A percentile compares a stretch with the other conserved stretches of the same genome.
Evolutionary conservation across 30 jellyfish, hydroid and myxozoan species (phyloP).

Genomic region (Aurelia sp.): DNA sequence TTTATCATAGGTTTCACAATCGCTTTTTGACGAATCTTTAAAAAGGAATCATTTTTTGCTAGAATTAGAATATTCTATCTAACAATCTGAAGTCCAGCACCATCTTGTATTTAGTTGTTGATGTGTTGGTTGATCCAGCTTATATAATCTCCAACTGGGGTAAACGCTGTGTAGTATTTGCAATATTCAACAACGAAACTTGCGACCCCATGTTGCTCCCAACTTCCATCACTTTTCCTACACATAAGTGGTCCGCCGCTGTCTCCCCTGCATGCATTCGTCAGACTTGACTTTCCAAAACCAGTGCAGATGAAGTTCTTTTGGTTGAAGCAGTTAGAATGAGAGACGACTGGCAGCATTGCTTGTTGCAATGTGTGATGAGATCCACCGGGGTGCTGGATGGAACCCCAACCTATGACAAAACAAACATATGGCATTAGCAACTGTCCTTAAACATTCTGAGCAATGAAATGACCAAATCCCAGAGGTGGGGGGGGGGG

Average conservation of each 20-base stretch:
- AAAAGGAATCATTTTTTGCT: no score
- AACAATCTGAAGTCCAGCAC: no score
- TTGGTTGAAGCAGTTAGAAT: conserved; percentile 42
- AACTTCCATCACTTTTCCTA: conserved; percentile 68
- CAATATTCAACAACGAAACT: conserved; percentile 86
- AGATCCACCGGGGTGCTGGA: conserved; percentile 79
- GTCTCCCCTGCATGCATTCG: conserved; percentile 89
- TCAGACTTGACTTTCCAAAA: conserved; percentile 60
- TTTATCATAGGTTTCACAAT: no score
- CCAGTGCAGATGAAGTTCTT: conserved; percentile 76
- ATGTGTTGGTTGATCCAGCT: conserved; percentile 74
- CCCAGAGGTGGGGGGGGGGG: no score
- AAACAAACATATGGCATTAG: no score
- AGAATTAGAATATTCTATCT: no score
- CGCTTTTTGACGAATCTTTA: no score
- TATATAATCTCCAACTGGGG: conserved; percentile 70
- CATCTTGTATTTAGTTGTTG: background rate
- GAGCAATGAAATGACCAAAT: no score
- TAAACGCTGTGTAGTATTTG: conserved; percentile 84
- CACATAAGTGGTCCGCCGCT: conserved; percentile 92
- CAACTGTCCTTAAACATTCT: no score
- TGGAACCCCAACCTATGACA: conserved; percentile 88
- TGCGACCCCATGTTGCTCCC: conserved; percentile 92
- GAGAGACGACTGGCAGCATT: conserved; percentile 77
- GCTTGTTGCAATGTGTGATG: conserved; percentile 84